These are phyloP conservation scores for Xenopus tropicalis DNA, from an alignment of 2,113 vertebrate genomes.

Conservation along the genomic window DNA sequence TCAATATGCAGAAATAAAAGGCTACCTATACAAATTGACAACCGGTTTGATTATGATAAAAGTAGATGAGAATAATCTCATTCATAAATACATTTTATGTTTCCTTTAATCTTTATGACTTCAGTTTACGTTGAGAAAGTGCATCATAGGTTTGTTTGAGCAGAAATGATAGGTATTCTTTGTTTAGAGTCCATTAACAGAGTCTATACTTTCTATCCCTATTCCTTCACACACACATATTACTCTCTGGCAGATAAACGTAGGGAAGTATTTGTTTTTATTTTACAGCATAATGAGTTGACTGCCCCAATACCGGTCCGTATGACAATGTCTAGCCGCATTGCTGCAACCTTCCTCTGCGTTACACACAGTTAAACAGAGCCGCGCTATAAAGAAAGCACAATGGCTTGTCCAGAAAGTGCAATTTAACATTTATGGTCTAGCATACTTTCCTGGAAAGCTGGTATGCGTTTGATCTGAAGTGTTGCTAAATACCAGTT, in stretches of 20 bases:
- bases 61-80: no score
- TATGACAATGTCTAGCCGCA: background rate
- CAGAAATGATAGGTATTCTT: no score
- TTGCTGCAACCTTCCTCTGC: constrained; percentile 1
- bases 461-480: constrained; percentile 35
- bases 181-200: no score
- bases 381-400: constrained; percentile 27
- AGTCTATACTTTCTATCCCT: background rate
- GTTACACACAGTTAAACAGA: constrained; percentile 36
- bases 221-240: background rate
- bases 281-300: constrained; percentile 1
- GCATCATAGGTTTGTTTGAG: no score
- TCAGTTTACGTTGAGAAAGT: no score
- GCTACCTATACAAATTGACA: no score
- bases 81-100: no score
- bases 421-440: constrained; percentile 29
- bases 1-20: no score
- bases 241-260: background rate
- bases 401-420: constrained; percentile 23
- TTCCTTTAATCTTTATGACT: no score
- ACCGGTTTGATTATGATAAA: no score
- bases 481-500: constrained; percentile 18
- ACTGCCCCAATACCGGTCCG: background rate
- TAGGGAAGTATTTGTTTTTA: background rate
- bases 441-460: constrained; percentile 3